A percentile compares a stretch with the other conserved stretches of the same genome.
These are phyloP conservation scores for Callipepla squamata DNA, from an alignment of 2,113 vertebrate genomes.

Conservation along the genomic window DNA sequence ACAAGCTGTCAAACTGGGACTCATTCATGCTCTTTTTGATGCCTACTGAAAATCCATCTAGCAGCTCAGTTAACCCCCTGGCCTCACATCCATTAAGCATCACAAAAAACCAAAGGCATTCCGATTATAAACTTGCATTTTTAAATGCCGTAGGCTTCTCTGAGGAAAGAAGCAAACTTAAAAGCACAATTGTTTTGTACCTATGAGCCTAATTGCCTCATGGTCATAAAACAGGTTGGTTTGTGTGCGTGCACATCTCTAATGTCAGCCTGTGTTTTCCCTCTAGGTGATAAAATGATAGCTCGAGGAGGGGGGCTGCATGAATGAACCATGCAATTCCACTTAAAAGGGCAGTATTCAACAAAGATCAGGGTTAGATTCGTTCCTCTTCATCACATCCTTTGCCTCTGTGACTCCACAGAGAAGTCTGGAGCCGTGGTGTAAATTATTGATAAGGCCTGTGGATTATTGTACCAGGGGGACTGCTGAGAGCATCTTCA, in stretches of 20 bases:
- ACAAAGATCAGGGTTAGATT: background rate
- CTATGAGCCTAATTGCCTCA: background rate
- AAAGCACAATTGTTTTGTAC: background rate
- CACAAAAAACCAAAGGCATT: background rate
- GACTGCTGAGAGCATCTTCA: background rate
- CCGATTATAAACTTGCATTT: background rate
- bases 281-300: background rate
- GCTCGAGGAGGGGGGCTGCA: background rate
- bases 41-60: background rate
- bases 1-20: constrained; percentile 51
- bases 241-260: background rate
- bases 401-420: background rate
- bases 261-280: background rate
- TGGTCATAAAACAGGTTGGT: background rate
- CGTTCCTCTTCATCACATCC: background rate
- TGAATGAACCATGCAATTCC: background rate
- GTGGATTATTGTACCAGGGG: background rate
- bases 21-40: constrained; percentile 69
- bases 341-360: background rate
- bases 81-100: background rate
- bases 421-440: background rate
- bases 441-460: background rate
- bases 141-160: background rate
- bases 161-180: background rate
- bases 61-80: background rate